phyloP scores from a whole-genome alignment of 2,113 vertebrate genomes.

The Centrocercus urophasianus region DNA sequence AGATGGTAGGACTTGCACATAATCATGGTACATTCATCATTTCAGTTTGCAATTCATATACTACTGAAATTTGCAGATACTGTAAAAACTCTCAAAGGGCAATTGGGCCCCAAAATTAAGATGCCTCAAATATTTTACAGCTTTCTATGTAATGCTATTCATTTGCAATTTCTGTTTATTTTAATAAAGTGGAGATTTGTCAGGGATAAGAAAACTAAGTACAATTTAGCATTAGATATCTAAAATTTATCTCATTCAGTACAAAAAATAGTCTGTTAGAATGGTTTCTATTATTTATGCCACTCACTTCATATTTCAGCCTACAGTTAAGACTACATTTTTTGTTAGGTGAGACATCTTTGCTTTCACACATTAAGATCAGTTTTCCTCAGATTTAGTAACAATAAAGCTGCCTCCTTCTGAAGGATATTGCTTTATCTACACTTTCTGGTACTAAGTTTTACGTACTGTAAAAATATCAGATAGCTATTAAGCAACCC shows the following conservation, averaged over 20 bases:
- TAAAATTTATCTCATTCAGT: background rate
- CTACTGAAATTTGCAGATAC: background rate
- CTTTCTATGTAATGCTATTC: background rate
- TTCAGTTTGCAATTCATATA: background rate
- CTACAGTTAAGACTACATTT: background rate
- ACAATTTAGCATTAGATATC: background rate
- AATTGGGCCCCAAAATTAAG: background rate
- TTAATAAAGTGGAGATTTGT: background rate
- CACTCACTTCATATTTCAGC: slow-evolving; percentile 16
- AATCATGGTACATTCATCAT: background rate
- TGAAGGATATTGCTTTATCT: background rate
- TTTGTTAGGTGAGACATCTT: slow-evolving; percentile 13
- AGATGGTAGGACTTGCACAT: background rate
- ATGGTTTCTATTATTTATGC: background rate
- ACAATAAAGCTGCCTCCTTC: background rate
- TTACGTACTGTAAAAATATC: background rate
- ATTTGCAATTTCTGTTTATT: background rate
- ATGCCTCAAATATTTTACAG: background rate
- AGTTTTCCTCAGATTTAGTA: slow-evolving; percentile 34
- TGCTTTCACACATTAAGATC: slow-evolving; percentile 38
- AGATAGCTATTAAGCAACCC: background rate
- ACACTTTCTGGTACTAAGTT: background rate
- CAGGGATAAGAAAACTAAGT: background rate
- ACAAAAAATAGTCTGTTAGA: background rate
- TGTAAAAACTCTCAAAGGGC: background rate